Evolutionary conservation across 2,113 vertebrate genomes (phyloP), one percentile per base, ranked within the genome.

Genomic region (Geococcyx californianus): DNA sequence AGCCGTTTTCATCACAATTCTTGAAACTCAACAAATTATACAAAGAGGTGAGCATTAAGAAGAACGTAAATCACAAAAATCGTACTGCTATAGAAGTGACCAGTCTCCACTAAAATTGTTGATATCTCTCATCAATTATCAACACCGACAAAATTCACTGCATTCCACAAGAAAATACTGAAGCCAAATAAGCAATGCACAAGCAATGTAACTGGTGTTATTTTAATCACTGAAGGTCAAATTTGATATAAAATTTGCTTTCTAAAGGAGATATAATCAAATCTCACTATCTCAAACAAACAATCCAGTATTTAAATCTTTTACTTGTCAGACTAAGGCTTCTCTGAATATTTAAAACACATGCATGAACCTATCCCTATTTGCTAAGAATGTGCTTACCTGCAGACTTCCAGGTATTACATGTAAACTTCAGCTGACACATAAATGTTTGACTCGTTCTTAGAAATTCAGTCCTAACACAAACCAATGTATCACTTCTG

Each of bases 111-210:
- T 74, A 60, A 77, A 82, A 78, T 12, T 44, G 10, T 20, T 63
- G n/a, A 4, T 51, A 81, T 90, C 60, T 58, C 49, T 91, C 85
- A 94, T 31, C 54, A 24, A 66, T 91, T 55, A 94, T 92, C 90
- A 96, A 90, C 87, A 96, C 54, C 54, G 63, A 96, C 62, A 95
- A 96, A 96, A 89, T 91, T 90, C 72, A 94, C 45, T 87, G 59
- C 90, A 86, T 90, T 94, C 49, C 77, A 81, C 49, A 38, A 89
- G 92, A 93, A 98, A 97, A 97, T 90, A 96, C 66, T 77, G 47
- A 95, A 90, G 96, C 54, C 58, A 7, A 38, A 28, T 12, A 77
- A 60, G 15, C 21, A 85, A 79, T 44, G 17, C 93, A 55, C 47
- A 86, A 93, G 64, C 76, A 91, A 95, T 54, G 68, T 88, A 97